These are phyloP conservation scores for Diphyllodes magnificus DNA, from an alignment of 2,113 vertebrate species.

Conservation along the genomic window DNA sequence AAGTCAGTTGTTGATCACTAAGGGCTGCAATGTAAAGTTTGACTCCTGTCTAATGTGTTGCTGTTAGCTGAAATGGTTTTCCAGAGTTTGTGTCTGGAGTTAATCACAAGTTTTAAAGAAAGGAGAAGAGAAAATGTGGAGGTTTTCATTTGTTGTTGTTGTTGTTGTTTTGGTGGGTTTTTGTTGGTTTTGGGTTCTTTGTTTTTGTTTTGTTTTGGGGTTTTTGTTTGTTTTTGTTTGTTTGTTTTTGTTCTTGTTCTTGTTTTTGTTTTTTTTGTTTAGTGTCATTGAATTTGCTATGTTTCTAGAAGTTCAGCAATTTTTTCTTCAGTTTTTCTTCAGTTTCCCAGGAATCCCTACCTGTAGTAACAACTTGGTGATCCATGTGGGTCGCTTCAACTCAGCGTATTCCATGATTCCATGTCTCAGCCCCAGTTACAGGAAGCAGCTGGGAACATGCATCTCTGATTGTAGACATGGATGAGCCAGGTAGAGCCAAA, in stretches of 20 bases:
- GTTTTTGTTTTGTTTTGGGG: background rate
- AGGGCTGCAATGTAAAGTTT: background rate
- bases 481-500: background rate
- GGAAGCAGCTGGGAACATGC: background rate
- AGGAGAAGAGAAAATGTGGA: background rate
- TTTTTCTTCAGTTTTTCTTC: background rate
- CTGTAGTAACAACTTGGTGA: background rate
- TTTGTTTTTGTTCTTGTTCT: too few relatives aligned
- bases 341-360: background rate
- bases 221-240: too few relatives aligned
- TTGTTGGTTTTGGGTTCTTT: too few relatives aligned
- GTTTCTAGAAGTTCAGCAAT: background rate
- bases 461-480: background rate
- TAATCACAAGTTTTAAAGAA: background rate
- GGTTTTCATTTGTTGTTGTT: fast-evolving
- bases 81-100: background rate
- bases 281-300: background rate
- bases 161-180: too few relatives aligned
- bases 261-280: background rate
- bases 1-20: background rate
- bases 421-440: background rate
- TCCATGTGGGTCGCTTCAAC: fast-evolving
- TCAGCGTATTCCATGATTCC: background rate
- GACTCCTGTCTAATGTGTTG: background rate
- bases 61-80: background rate